A percentile compares a stretch with the other conserved stretches of the same genome.
Evolutionary conservation across 2,888 invertebrate species (phyloP).

Genomic region (Chelonus formosanus): DNA sequence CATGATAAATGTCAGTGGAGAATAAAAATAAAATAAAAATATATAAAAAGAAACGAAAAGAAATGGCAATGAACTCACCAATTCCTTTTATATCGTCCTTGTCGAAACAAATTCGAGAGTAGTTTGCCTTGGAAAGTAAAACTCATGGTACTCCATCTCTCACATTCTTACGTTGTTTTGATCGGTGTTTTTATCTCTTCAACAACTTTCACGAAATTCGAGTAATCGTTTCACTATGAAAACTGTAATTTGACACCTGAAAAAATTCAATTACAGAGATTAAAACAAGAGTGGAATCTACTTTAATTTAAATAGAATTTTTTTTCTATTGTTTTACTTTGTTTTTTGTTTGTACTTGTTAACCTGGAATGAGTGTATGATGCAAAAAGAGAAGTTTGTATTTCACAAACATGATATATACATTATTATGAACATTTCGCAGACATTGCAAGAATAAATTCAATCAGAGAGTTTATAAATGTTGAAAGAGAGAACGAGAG

Average conservation of each 20-base stretch:
- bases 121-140: constrained; percentile 23
- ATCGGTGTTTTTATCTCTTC: background rate
- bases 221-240: constrained; percentile 1
- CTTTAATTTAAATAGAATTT: too few relatives aligned
- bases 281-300: too few relatives aligned
- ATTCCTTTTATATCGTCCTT: constrained; percentile 19
- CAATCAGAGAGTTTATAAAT: constrained; percentile 28
- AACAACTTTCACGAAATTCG: background rate
- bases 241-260: background rate
- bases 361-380: too few relatives aligned
- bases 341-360: too few relatives aligned
- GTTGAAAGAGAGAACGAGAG: constrained; percentile 21
- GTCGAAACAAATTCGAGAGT: constrained; percentile 23
- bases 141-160: constrained; percentile 16
- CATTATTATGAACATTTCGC: background rate
- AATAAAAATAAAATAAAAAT: background rate
- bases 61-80: constrained; percentile 25
- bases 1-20: background rate
- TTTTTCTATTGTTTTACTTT: too few relatives aligned
- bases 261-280: too few relatives aligned
- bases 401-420: background rate
- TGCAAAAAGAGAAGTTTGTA: too few relatives aligned
- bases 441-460: constrained; percentile 24
- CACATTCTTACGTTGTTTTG: background rate
- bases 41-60: constrained; percentile 1